Evolutionary conservation across 2,113 vertebrate genomes (phyloP), one percentile per base, ranked within the genome.

Genomic region (Girardinichthys multiradiatus): DNA sequence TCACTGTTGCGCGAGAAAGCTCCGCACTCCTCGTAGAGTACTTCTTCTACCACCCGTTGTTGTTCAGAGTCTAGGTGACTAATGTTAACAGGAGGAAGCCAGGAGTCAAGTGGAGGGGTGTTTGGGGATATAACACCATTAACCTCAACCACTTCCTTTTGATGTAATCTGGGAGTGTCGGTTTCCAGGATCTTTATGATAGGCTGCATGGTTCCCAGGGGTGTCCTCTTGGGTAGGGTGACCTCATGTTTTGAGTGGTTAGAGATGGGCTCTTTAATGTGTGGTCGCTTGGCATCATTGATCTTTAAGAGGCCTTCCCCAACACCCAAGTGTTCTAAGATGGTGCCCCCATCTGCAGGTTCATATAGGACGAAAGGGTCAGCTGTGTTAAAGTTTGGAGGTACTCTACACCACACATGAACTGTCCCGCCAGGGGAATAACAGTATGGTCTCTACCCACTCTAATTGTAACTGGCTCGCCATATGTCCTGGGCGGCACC

Each of bases 361-460:
- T n/a, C n/a, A n/a, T n/a, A n/a, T n/a, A n/a, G n/a, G n/a, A n/a
- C 68, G n/a, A 76, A 39, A 2, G 64, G n/a, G n/a, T 68, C 2
- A 15, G 68, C 30, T 4, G 1, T 29, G 9, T 76, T 57, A 31
- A 74, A 72, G 28, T 57, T 81, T 4, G 8, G 24, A 3, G 57
- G 68, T 11, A 76, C 45, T 7, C 28, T 67, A 29, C 73, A 72
- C 58, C 69, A 26, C 13, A 81, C 68, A n/a, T 76, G 35, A 1
- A 63, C 14, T n/a, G 69, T 1, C 48, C 26, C 48, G 1, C 73
- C 73, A n/a, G 58, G 57, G 66, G 62, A 10, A n/a, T n/a, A 1
- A 64, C 27, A 51, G n/a, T n/a, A n/a, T 51, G 11, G 13, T 58
- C 31, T 64, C 24, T 70, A 0, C 68, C 72, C 2, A 74, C 39